Evolutionary conservation across 1,140 invertebrate species (phyloP), one percentile per base, ranked within the genome.

Genomic region (Acromyrmex heyeri): DNA sequence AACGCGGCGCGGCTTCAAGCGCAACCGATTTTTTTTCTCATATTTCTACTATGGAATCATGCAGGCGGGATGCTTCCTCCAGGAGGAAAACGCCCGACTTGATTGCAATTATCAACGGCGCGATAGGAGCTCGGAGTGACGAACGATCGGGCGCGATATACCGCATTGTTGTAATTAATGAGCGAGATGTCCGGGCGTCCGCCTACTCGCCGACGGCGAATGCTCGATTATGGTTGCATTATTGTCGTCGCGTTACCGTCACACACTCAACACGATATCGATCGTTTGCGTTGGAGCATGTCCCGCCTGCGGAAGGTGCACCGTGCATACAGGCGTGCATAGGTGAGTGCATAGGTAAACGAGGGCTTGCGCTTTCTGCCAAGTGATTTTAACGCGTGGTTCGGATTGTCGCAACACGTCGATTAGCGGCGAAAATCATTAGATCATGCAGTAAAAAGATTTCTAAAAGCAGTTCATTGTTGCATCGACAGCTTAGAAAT

Each of bases 231-330:
- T 21, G 24, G n/a, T 8, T 48, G 55, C 55, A 44, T 75, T 90
- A 81, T 89, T 90, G 77, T 81, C 83, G 77, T 70, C 83, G 61
- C 79, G 55, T 89, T 73, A 65, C 67, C 88, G 50, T 72, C 62
- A 75, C 14, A 21, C 38, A 57, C 61, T 59, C 30, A 44, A 18
- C 27, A 18, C 30, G 50, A 8, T 81, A 82, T 82, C 79, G 38
- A 30, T 72, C 38, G 21, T 61, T 64, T 34, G 44, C 30, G 21
- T 30, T 44, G 73, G 0, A 27, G 14, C 6, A 24, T 59, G 24
- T 69, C 69, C 69, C 92, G 91, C 92, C 92, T 93, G 92, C 86
- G 77, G 83, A 91, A 81, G 85, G 88, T 87, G 86, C 78, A 91
- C 92, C 92, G 77, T 91, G 69, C 85, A 72, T 90, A 78, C 92